Evolutionary conservation across 2,113 vertebrate species (phyloP).

Genomic region (Oceanodroma tethys): DNA sequence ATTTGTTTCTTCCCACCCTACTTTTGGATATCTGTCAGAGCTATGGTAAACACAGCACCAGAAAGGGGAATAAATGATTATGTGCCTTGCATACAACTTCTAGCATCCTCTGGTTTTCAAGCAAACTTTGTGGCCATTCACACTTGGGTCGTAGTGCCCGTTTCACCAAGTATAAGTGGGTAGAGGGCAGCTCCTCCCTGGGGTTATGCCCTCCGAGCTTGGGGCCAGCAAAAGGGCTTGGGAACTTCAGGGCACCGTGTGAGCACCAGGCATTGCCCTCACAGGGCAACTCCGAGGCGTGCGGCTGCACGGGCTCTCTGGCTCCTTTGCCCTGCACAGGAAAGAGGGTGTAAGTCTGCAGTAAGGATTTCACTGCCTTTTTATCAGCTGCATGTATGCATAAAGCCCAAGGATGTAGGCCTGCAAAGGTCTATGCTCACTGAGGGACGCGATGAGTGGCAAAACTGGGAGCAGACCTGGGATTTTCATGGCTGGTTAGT

Average conservation of each 20-base stretch:
- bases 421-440: neutral
- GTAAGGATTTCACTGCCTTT: neutral
- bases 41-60: neutral
- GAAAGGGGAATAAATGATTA: neutral
- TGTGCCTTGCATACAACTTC: neutral
- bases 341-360: neutral
- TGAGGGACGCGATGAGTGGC: neutral
- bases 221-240: neutral
- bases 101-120: neutral
- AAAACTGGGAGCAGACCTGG: neutral
- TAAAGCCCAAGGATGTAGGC: neutral
- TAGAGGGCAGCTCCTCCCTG: neutral
- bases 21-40: neutral
- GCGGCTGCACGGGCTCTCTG: neutral
- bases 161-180: neutral
- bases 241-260: fast-evolving
- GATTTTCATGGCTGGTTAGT: neutral
- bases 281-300: neutral
- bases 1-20: neutral
- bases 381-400: neutral
- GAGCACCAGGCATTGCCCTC: neutral
- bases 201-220: neutral
- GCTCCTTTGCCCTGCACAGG: neutral
- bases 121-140: neutral
- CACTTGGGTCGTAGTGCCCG: neutral